phyloP scores from a whole-genome alignment of 2,797 vertebrate species.

The Cetoscarus ocellatus region DNA sequence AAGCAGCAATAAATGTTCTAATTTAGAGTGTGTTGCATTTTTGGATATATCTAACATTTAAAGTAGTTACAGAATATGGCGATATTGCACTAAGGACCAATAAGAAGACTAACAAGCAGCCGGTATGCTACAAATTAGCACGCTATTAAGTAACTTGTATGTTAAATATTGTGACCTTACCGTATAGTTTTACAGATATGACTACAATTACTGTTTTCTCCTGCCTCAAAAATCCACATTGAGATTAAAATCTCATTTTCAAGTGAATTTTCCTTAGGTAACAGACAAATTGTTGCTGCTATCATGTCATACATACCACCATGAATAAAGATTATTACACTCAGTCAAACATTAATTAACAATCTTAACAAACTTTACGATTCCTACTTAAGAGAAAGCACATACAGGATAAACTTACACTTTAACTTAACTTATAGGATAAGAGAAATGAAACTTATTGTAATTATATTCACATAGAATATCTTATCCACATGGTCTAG shows the following conservation, averaged over 20 bases:
- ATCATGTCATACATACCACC: slow-evolving; percentile 2
- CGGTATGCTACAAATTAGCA: no score
- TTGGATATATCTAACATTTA: no score
- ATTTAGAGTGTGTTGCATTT: no score
- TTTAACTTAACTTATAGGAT: slow-evolving; percentile 50
- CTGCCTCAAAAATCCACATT: slow-evolving; percentile 54
- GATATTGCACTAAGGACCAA: no score
- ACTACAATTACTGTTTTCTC: slow-evolving; percentile 21
- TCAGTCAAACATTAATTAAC: slow-evolving; percentile 33
- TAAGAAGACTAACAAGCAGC: no score
- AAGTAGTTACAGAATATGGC: no score
- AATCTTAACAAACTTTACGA: slow-evolving; percentile 46
- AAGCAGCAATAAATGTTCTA: no score
- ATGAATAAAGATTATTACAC: neutral
- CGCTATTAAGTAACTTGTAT: no score
- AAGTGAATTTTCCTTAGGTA: slow-evolving; percentile 57
- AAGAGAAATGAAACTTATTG: slow-evolving; percentile 65
- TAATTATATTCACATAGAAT: slow-evolving; percentile 44
- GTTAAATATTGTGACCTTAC: no score
- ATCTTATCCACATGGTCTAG: slow-evolving; percentile 59
- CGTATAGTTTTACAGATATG: no score
- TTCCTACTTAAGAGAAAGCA: slow-evolving; percentile 36
- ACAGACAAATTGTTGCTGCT: slow-evolving; percentile 30
- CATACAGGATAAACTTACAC: slow-evolving; percentile 56
- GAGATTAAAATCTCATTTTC: slow-evolving; percentile 73